Base-by-base conservation (phyloP, 1,140 invertebrate species). In the Calliopsis andreniformis region DNA sequence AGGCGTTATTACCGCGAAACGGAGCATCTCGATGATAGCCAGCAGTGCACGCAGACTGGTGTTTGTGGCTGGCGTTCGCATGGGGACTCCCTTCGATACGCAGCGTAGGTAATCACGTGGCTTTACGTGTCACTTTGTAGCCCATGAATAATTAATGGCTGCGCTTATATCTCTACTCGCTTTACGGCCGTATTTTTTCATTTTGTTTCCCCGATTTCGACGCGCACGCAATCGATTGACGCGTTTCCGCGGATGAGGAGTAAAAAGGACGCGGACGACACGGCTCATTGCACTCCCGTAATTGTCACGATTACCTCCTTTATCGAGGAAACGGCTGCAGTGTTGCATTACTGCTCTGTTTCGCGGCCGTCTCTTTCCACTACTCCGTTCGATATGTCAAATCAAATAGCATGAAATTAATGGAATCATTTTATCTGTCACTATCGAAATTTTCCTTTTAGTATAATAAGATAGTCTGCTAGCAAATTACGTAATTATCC, bases 71-170 rank as follows among this genome's bases (percentile, higher is more conserved):
- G n/a, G 47, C 55, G 56, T 43, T 42, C 25, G 66, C 39, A 25
- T 30, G 35, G 30, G 1, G 20, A 25, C 51, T n/a, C 64, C 49
- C 51, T 56, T 78, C 53, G 49, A 63, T 47, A 23, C 35, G 3
- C 49, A 39, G 59, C 45, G 70, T 43, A n/a, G n/a, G n/a, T n/a
- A 68, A 80, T 76, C 79, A 32, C 72, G 51, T 28, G 39, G 39
- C 61, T 76, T 10, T 58, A 23, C 30, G 8, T 78, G 76, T 83
- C 80, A 83, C 69, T 83, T 67, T 62, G 53, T 42, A 30, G 14
- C 56, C 42, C 53, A 75, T 82, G 81, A 79, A 82, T 83, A 79
- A 83, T 83, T 83, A 83, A 83, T 79, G 64, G 3, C 43, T 5
- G 18, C 59, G 39, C 68, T 82, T 75, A 78, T 69, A 43, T 30